Conservation (phyloP, 2,888 invertebrate species). For the Melanotus villosus region DNA sequence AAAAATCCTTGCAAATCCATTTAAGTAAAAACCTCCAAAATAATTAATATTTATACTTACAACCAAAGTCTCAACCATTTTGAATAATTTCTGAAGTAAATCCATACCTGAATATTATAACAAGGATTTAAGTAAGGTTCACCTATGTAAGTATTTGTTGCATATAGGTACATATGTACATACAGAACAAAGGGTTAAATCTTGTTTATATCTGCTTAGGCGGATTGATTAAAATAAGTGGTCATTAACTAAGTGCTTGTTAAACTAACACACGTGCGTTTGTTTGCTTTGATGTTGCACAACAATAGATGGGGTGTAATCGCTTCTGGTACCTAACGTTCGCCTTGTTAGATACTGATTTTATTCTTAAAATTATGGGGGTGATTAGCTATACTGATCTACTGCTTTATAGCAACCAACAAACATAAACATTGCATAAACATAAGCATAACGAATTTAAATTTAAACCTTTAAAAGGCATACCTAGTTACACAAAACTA, state of each 20-base stretch:
- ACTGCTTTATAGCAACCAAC: too few relatives aligned
- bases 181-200: constrained; percentile 16
- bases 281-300: constrained; percentile 45
- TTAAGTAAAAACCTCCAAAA: too few relatives aligned
- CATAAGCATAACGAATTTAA: too few relatives aligned
- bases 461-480: too few relatives aligned
- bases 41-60: too few relatives aligned
- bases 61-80: neutral
- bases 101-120: neutral
- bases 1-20: too few relatives aligned
- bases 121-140: constrained; percentile 16
- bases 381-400: too few relatives aligned
- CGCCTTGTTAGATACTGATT: neutral
- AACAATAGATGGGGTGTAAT: constrained; percentile 35
- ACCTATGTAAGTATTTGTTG: constrained; percentile 1
- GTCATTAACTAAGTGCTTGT: constrained; percentile 44
- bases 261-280: constrained; percentile 42
- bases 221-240: constrained; percentile 31
- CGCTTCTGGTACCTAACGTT: constrained; percentile 15
- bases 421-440: too few relatives aligned
- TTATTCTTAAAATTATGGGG: neutral
- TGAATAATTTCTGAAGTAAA: constrained; percentile 6
- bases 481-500: too few relatives aligned
- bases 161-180: neutral
- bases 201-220: constrained; percentile 18